A percentile compares a stretch with the other conserved stretches of the same genome.
Evolutionary conservation across 2,888 invertebrate genomes (phyloP).

Genomic region (Tipula unca): DNA sequence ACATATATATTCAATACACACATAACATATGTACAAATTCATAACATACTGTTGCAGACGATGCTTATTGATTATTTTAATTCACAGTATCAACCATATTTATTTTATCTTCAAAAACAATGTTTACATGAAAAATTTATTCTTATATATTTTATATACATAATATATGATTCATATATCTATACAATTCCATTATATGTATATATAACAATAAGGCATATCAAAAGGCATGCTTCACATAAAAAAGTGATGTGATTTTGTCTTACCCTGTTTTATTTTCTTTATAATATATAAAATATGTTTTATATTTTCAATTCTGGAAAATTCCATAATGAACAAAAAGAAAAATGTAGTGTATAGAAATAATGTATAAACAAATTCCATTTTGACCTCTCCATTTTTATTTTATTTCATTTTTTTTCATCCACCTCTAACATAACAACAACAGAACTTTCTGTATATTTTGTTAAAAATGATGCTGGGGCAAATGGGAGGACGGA

Average conservation of each 20-base stretch:
- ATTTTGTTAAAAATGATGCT: neutral
- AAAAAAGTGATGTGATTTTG: neutral
- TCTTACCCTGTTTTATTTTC: neutral
- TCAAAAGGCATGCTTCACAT: neutral
- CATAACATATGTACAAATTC: neutral
- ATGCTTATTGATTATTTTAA: neutral
- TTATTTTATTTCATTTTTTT: neutral
- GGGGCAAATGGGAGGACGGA: neutral
- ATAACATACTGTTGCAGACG: neutral
- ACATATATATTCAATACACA: neutral
- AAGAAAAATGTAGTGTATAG: neutral
- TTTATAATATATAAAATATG: constrained; percentile 8
- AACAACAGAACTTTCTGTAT: neutral
- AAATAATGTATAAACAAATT: neutral
- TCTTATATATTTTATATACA: neutral
- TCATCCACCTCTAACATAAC: constrained; percentile 16
- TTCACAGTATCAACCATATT: neutral
- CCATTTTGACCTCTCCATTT: constrained; percentile 8
- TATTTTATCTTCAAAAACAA: neutral
- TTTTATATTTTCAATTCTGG: constrained; percentile 17
- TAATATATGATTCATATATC: too few relatives aligned
- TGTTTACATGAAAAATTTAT: neutral
- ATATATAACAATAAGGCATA: neutral
- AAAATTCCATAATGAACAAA: constrained; percentile 14
- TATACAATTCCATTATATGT: neutral